These are phyloP conservation scores for Tenrec ecaudatus DNA, from an alignment of 2,113 vertebrate species.

Conservation along the genomic window DNA sequence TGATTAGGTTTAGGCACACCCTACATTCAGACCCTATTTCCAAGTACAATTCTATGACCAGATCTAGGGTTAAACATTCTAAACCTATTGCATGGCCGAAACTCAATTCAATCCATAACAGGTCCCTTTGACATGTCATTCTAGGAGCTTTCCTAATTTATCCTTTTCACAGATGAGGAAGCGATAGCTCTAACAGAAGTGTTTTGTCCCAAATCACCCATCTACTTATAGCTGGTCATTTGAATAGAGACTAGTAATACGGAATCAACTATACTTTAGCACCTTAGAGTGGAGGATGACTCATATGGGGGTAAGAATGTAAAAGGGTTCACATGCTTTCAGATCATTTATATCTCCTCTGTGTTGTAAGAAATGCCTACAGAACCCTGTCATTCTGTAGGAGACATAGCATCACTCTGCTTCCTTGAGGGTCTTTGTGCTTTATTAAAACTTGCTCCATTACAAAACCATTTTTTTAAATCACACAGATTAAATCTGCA, in stretches of 20 bases:
- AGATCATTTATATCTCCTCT: neutral
- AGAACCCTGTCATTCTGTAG: constrained; percentile 44
- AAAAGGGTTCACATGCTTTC: neutral
- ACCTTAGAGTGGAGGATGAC: no score
- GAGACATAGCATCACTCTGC: constrained; percentile 58
- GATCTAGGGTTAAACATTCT: no score
- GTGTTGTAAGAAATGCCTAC: constrained; percentile 62
- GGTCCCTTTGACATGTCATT: neutral
- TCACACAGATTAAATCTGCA: constrained; percentile 32
- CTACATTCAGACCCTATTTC: neutral
- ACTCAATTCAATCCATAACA: neutral
- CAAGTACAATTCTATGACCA: no score
- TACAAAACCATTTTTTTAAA: constrained; percentile 47
- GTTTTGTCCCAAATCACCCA: neutral
- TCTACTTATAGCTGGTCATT: neutral
- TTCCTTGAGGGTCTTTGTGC: neutral
- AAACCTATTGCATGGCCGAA: neutral
- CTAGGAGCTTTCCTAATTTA: neutral
- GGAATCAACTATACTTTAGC: neutral
- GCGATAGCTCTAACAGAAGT: neutral
- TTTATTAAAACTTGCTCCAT: constrained; percentile 47
- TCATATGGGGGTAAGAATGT: neutral
- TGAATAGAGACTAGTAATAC: neutral
- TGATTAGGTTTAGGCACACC: neutral
- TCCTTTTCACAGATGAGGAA: neutral